phyloP scores from a whole-genome alignment of 2,113 vertebrate species.

The Rousettus leschenaultii region DNA sequence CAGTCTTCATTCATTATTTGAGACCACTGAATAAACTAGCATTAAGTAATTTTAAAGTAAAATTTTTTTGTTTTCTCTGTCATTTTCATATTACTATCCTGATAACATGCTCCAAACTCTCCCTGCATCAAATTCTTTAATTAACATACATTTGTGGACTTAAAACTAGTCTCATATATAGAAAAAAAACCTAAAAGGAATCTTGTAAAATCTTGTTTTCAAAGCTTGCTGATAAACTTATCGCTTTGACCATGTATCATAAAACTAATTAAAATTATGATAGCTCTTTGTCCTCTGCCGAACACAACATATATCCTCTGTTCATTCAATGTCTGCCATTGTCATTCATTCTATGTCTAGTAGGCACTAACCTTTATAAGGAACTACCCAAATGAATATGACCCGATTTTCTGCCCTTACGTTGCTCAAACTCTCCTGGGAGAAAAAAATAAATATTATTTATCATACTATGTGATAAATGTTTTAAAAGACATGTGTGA shows the following conservation, averaged over 20 bases:
- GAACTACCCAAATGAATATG: neutral
- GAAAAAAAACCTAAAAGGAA: neutral
- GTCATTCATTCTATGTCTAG: neutral
- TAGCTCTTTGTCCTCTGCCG: neutral
- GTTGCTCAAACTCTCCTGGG: neutral
- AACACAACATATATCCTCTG: neutral
- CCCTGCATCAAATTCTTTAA: neutral
- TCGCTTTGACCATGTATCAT: neutral
- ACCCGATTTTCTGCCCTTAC: neutral
- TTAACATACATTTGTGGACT: slow-evolving; percentile 5
- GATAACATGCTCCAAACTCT: neutral
- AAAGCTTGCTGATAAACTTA: neutral
- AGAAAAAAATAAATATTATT: neutral
- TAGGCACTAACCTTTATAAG: neutral
- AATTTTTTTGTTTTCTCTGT: slow-evolving; percentile 1
- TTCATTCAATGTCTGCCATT: neutral
- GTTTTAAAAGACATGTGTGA: neutral
- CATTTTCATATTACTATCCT: slow-evolving; percentile 22
- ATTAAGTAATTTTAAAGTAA: neutral
- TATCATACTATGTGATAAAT: slow-evolving; percentile 1
- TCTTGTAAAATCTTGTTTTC: slow-evolving; percentile 25
- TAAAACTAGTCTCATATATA: slow-evolving; percentile 30
- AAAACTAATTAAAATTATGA: slow-evolving; percentile 5
- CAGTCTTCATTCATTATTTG: slow-evolving; percentile 23
- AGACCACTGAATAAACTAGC: neutral